Conservation (phyloP, 1,140 invertebrate genomes). For the Eupeodes corollae region DNA sequence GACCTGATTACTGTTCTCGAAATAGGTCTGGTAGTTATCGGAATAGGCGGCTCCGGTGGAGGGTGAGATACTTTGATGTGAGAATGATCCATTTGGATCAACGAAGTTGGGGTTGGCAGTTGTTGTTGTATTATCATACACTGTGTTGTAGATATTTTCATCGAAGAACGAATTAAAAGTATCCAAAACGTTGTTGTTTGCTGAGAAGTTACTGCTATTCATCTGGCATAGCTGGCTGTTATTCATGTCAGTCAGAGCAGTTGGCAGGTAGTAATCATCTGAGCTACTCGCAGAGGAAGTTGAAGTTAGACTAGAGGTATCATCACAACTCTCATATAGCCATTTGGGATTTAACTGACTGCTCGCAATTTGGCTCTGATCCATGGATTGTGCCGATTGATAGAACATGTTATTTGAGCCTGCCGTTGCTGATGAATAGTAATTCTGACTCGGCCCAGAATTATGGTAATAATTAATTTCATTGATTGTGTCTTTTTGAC, state of each 20-base stretch:
- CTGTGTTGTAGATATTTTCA: neutral
- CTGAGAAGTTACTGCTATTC: neutral
- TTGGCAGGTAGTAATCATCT: conserved; percentile 26
- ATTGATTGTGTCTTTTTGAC: too few relatives aligned
- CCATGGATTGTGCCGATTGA: too few relatives aligned
- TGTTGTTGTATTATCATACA: neutral
- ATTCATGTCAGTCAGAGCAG: neutral
- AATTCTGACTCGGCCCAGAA: too few relatives aligned
- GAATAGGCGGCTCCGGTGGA: neutral
- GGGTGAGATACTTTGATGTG: neutral
- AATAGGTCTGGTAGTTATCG: conserved; percentile 8
- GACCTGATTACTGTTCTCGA: conserved; percentile 19
- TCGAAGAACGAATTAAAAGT: conserved; percentile 1
- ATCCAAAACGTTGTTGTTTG: neutral
- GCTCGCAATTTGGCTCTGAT: neutral
- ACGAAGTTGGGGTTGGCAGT: conserved; percentile 27
- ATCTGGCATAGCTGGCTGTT: neutral
- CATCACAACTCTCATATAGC: conserved; percentile 31
- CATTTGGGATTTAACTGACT: conserved; percentile 7
- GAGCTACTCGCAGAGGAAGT: conserved; percentile 28
- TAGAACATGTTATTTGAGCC: too few relatives aligned
- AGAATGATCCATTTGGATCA: conserved; percentile 4
- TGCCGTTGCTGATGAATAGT: too few relatives aligned
- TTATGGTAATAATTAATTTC: too few relatives aligned
- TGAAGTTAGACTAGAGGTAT: conserved; percentile 31